Conservation (phyloP, 2,113 vertebrate genomes). For the Anguilla rostrata region DNA sequence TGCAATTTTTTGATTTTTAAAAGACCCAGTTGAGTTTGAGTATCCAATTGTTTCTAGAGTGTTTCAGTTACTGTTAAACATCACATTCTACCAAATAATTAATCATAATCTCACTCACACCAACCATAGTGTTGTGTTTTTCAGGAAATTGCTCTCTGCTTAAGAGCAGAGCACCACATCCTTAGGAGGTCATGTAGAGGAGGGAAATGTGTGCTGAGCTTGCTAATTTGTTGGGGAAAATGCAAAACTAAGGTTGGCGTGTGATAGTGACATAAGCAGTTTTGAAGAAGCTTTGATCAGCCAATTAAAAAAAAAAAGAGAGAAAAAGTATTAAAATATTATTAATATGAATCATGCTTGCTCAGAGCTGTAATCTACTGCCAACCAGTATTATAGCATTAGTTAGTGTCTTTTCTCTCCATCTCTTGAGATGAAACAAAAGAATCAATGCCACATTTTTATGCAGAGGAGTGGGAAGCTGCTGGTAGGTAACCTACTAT, state of each 20-base stretch:
- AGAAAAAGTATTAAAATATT: background rate
- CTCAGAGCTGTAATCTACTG: background rate
- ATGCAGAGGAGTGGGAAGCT: background rate
- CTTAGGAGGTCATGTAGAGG: background rate
- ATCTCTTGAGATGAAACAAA: background rate
- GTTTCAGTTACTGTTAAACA: too few relatives aligned
- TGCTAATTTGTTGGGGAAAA: background rate
- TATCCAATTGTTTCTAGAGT: too few relatives aligned
- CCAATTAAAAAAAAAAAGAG: background rate
- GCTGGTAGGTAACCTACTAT: too few relatives aligned
- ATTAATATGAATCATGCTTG: background rate
- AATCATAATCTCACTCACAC: background rate
- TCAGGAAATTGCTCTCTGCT: background rate
- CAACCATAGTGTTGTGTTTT: background rate
- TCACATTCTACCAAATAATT: too few relatives aligned
- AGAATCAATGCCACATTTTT: background rate
- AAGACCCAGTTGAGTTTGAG: too few relatives aligned
- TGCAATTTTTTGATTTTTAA: too few relatives aligned
- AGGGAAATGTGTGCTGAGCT: background rate
- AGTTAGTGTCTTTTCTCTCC: background rate
- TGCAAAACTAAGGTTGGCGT: background rate
- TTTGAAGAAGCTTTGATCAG: background rate
- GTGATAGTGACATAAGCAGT: background rate
- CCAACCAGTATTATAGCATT: background rate
- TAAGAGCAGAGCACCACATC: background rate